Percentiles rank a stretch among this genome's conserved stretches.
These are phyloP conservation scores for Conus ventricosus DNA, from an alignment of 1,140 invertebrate genomes.

Conservation along the genomic window DNA sequence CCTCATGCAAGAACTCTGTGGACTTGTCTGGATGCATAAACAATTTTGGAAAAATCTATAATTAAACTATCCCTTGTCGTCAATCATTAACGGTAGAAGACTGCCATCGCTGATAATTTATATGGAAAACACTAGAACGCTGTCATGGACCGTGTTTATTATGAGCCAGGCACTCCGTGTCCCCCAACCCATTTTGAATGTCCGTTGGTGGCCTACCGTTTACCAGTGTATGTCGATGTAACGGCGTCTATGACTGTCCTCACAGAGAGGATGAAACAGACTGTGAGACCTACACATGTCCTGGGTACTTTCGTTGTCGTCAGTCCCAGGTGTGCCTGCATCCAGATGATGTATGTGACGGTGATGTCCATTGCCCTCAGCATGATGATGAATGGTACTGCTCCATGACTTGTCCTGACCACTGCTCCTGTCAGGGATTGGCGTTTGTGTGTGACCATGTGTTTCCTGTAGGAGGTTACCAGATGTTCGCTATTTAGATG, in stretches of 20 bases:
- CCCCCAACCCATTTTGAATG: too few species aligned
- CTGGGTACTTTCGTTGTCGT: slow-evolving; percentile 20
- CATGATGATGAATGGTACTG: slow-evolving; percentile 30
- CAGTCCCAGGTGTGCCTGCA: too few species aligned
- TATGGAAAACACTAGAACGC: too few species aligned
- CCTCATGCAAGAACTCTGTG: too few species aligned
- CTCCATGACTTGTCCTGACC: slow-evolving; percentile 20
- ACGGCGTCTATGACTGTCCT: slow-evolving; percentile 11
- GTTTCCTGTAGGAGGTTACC: neutral
- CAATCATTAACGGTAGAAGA: too few species aligned
- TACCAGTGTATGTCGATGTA: slow-evolving; percentile 22
- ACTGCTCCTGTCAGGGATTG: slow-evolving; percentile 13
- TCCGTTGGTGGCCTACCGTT: neutral
- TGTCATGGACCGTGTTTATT: too few species aligned
- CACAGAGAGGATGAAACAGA: slow-evolving; percentile 18
- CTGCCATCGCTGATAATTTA: too few species aligned
- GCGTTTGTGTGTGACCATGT: neutral
- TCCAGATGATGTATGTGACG: too few species aligned
- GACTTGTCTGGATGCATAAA: too few species aligned
- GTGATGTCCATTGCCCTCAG: neutral
- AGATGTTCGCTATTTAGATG: neutral
- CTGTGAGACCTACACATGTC: slow-evolving; percentile 29
- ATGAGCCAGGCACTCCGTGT: too few species aligned
- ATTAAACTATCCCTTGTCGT: too few species aligned
- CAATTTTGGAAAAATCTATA: too few species aligned